Evolutionary conservation across 2,888 invertebrate genomes (phyloP), one percentile per base, ranked within the genome.

Genomic region (Selenia dentaria): DNA sequence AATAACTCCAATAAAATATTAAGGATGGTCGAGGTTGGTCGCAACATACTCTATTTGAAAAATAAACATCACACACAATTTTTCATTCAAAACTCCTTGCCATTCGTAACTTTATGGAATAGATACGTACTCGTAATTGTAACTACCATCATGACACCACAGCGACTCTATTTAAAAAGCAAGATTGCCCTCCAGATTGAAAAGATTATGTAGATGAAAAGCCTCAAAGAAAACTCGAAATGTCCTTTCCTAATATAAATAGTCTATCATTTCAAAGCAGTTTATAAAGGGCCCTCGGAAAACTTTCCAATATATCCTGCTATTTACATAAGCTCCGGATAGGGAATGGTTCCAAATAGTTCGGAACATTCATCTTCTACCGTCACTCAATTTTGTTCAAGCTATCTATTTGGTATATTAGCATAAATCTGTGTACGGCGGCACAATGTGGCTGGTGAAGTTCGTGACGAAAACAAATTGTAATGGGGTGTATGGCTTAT

Each of bases 381-480:
- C 70, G 66, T 70, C 70, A 71, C 63, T 72, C 70, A 67, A 70
- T 71, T 72, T 71, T 63, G 64, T 59, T 64, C 62, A 57, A 60
- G 67, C 66, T 70, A 62, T 70, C 67, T 67, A 67, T 56, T 53
- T 38, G 51, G 35, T 54, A 35, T 33, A 52, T 54, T 57, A 46
- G 52, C 52, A 54, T 53, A 53, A 57, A 54, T 53, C 57, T 53
- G 46, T 51, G 50, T 40, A 47, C 36, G 32, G 40, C 28, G 37
- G 38, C 46, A 52, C 45, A 51, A 50, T 34, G 38, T 27, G 24
- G 27, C 28, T 25, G 14, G 25, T 11, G 2, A 29, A 10, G 34
- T 11, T 29, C 41, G 13, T 39, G 22, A 22, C 24, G 26, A 18
- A 12, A 29, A 40, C 40, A 27, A 22, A 40, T 40, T 29, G 46